These are phyloP conservation scores for Papilio aristodemus DNA, from an alignment of 1,140 invertebrate genomes.

Conservation along the genomic window DNA sequence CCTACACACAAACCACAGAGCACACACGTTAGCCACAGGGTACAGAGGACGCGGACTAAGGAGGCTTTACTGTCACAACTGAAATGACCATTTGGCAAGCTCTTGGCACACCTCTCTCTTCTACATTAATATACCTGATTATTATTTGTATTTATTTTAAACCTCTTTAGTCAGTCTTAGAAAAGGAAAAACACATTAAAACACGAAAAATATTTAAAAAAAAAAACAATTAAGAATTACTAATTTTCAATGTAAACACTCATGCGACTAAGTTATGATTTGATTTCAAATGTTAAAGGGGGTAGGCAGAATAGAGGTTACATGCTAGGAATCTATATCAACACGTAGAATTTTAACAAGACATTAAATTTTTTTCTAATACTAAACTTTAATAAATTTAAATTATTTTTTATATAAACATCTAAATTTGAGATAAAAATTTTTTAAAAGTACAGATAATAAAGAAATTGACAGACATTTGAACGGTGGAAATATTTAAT, in stretches of 20 bases:
- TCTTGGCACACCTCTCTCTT: no score
- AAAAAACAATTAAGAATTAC: neutral
- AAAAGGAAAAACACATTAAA: neutral
- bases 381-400: no score
- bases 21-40: slow-evolving; percentile 25
- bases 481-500: neutral
- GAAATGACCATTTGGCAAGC: no score
- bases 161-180: neutral
- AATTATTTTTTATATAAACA: no score
- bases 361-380: no score
- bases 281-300: neutral
- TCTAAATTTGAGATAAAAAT: neutral
- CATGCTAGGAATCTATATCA: neutral
- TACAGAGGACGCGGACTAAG: slow-evolving; percentile 19
- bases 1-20: slow-evolving; percentile 53
- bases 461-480: slow-evolving; percentile 3
- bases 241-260: neutral
- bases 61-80: slow-evolving; percentile 14
- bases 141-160: neutral
- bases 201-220: neutral
- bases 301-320: neutral
- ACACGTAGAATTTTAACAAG: no score
- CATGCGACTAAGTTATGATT: neutral
- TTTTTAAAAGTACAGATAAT: no score
- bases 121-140: no score